Evolutionary conservation across 2,888 invertebrate genomes (phyloP), one percentile per base, ranked within the genome.

Genomic region (Plemyria rubiginata): DNA sequence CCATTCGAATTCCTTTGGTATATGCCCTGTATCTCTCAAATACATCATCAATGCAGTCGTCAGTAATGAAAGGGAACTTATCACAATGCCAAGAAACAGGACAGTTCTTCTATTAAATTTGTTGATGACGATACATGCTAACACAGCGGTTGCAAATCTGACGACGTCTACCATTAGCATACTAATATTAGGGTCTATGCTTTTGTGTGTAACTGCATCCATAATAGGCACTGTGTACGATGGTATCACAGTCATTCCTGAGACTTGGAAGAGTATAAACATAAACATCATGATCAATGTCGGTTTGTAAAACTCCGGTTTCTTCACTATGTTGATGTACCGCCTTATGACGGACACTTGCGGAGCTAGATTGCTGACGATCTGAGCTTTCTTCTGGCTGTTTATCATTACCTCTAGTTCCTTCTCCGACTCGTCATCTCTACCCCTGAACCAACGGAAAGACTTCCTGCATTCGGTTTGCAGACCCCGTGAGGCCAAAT

Each of bases 151-250:
- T 0, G 93, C 59, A 11, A 95, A 90, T 43, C 96, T 89, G 0
- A 95, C 94, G 0, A 93, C 68, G 67, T 96, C 96, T 7, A 96
- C 94, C 70, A 95, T 88, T 4, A 96, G 80, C 78, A 95, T 95
- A 52, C 95, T 95, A 40, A 94, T 76, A 60, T 95, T 94, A 1
- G 94, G 89, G 70, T 95, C 94, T 6, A 95, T 92, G 2, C 87
- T 83, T 1, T 93, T 91, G 7, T 93, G 94, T 0, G 95, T 92
- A 0, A 94, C 93, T 59, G 94, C 93, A 9, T 90, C 85, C 86
- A 96, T 94, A 71, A 96, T 94, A 3, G 93, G 90, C 0, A 95
- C 94, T 0, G 95, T 95, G 72, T 96, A 96, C 0, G 95, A 96
- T 0, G 94, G 94, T 7, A 96, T 93, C 0, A 95, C 95, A 55